Percentiles rank a stretch among this genome's conserved stretches.
Conservation (phyloP, 1,140 invertebrate species). For the Plodia interpunctella region DNA sequence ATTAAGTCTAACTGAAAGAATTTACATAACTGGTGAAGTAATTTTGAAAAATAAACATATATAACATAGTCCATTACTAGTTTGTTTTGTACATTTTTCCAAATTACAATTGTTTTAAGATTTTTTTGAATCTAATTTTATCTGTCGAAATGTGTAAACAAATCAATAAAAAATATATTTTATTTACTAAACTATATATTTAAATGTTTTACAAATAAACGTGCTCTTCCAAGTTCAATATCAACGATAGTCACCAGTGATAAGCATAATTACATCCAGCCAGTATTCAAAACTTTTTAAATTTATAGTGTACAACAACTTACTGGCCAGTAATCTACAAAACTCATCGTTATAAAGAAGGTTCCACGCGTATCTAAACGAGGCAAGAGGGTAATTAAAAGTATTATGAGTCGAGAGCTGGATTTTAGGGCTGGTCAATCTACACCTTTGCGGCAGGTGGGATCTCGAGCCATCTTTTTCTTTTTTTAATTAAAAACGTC, state of each 20-base stretch:
- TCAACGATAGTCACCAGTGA: not conserved
- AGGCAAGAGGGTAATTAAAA: constrained; percentile 27
- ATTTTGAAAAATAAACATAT: not conserved
- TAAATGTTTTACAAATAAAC: too few relatives aligned
- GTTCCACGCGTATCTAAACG: constrained; percentile 12
- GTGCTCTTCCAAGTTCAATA: not conserved
- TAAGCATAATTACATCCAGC: not conserved
- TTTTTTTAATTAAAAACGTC: constrained; percentile 58
- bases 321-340: constrained; percentile 23
- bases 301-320: not conserved
- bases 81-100: constrained; percentile 27
- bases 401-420: constrained; percentile 22
- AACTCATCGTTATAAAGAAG: constrained; percentile 18
- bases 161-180: not conserved
- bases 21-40: too few relatives aligned
- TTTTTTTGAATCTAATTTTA: constrained; percentile 9
- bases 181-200: too few relatives aligned
- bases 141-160: constrained; percentile 14
- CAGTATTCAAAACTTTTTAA: not conserved
- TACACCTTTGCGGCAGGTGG: constrained; percentile 69
- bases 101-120: constrained; percentile 27
- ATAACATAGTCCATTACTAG: constrained; percentile 27
- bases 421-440: constrained; percentile 58
- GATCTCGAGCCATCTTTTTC: constrained; percentile 45
- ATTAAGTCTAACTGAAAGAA: too few relatives aligned